These are phyloP conservation scores for Drosophila multiciliata DNA, from an alignment of 2,888 invertebrate species.

Conservation along the genomic window DNA sequence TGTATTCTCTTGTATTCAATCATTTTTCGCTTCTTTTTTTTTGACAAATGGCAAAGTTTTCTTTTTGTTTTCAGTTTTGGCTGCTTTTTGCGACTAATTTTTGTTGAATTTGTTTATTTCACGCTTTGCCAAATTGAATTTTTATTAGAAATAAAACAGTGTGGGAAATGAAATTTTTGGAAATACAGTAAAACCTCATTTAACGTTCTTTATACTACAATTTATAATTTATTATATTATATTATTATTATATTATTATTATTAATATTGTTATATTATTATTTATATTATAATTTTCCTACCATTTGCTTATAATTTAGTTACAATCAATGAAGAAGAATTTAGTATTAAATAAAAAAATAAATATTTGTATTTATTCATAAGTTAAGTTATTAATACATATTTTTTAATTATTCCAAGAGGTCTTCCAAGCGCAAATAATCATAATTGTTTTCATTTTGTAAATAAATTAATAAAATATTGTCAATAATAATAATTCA, in stretches of 20 bases:
- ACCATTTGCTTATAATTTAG: not conserved
- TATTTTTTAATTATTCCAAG: not conserved
- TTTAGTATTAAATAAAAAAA: not conserved
- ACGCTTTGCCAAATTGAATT: conserved; percentile 50
- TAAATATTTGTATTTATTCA: not conserved
- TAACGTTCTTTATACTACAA: not conserved
- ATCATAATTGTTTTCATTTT: not conserved
- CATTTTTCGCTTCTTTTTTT: not conserved
- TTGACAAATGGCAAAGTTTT: not conserved
- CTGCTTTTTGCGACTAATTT: conserved; percentile 40
- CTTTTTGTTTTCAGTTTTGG: not conserved
- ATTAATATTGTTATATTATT: too few species aligned
- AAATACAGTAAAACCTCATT: not conserved
- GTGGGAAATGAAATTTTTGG: not conserved
- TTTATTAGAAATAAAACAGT: not conserved
- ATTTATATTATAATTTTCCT: not conserved
- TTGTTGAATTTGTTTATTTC: conserved; percentile 52
- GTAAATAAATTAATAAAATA: not conserved
- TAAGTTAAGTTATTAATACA: not conserved
- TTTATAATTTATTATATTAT: too few species aligned
- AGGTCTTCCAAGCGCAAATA: too few species aligned
- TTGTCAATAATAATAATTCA: not conserved
- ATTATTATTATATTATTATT: too few species aligned
- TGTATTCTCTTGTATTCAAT: not conserved
- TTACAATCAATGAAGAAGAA: not conserved